A percentile compares a stretch with the other conserved stretches of the same genome.
Conservation (phyloP, 2,797 vertebrate species). For the Siniperca obscura region DNA sequence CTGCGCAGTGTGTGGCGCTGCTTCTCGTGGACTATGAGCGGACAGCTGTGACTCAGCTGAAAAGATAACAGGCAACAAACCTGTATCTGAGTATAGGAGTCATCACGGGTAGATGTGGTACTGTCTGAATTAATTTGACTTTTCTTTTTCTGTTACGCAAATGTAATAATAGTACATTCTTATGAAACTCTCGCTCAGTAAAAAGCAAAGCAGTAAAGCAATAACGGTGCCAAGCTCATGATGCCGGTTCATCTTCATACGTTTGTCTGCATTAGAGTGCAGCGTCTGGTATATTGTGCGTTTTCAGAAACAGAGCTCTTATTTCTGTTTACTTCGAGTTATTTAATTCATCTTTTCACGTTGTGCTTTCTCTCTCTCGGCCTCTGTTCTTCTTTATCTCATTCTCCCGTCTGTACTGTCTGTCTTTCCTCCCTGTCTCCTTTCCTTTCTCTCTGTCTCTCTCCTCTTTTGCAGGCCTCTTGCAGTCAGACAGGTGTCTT, state of each 20-base stretch:
- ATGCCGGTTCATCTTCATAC: background rate
- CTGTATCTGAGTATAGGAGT: background rate
- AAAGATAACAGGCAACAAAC: background rate
- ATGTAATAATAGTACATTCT: too few species aligned
- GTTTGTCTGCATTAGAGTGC: background rate
- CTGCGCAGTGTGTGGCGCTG: background rate
- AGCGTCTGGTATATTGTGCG: background rate
- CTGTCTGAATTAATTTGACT: background rate
- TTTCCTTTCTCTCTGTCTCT: background rate
- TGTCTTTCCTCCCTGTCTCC: background rate
- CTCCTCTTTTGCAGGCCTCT: background rate
- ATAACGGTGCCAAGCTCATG: background rate
- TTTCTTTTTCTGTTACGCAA: background rate
- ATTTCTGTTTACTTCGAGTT: background rate
- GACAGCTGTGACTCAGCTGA: background rate
- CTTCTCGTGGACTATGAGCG: background rate
- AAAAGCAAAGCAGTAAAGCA: background rate
- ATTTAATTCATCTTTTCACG: background rate
- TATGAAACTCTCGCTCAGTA: background rate
- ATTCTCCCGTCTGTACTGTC: too few species aligned
- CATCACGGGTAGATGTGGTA: background rate
- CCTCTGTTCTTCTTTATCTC: background rate
- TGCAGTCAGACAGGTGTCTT: conserved; percentile 7
- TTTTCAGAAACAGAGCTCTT: background rate
- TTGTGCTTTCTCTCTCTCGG: background rate